phyloP scores from a whole-genome alignment of 2,888 invertebrate genomes.

The Macropis europaea region DNA sequence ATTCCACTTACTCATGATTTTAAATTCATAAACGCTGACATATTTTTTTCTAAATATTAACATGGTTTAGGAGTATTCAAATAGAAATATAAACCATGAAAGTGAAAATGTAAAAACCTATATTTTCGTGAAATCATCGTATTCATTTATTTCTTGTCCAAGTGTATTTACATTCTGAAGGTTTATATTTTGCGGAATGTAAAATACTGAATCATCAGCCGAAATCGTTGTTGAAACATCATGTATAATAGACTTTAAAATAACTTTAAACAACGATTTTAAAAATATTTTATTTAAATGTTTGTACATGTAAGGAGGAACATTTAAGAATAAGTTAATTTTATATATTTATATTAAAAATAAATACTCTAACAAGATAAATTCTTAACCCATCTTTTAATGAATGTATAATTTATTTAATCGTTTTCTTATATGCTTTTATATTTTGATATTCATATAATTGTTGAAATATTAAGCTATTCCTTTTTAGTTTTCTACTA shows the following conservation, averaged over 20 bases:
- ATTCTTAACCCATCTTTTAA: constrained; percentile 1
- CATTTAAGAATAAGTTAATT: not conserved
- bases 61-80: not conserved
- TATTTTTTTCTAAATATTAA: not conserved
- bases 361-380: constrained; percentile 62
- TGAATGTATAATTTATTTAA: constrained; percentile 9
- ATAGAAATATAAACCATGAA: not conserved
- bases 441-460: constrained; percentile 2
- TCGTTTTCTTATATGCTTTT: not conserved
- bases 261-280: not conserved
- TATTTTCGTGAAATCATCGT: too few species aligned
- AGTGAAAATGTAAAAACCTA: not conserved
- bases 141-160: not conserved
- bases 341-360: constrained; percentile 66
- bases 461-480: not conserved
- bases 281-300: not conserved
- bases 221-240: not conserved
- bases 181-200: too few species aligned
- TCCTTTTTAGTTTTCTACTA: not conserved
- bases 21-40: too few species aligned
- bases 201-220: too few species aligned
- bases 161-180: too few species aligned
- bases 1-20: too few species aligned
- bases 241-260: not conserved
- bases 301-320: not conserved